Conservation (phyloP, 1,140 invertebrate species). For the Kradibia gibbosae region DNA sequence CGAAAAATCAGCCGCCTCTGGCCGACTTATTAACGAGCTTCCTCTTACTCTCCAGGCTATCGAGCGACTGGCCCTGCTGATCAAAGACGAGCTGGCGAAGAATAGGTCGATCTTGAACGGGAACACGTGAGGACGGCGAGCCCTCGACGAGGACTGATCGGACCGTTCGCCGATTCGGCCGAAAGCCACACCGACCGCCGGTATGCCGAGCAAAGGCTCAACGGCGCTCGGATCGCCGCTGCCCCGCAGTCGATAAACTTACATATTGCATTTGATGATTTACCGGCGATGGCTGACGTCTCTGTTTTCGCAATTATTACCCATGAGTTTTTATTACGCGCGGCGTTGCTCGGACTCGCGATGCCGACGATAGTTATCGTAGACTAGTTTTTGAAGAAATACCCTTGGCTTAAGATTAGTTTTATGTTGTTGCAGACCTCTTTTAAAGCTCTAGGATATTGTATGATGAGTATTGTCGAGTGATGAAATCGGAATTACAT, state of each 20-base stretch:
- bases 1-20: no score
- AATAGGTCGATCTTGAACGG: conserved; percentile 56
- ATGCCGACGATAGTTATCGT: not conserved
- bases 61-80: conserved; percentile 62
- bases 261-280: not conserved
- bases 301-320: not conserved
- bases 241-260: conserved; percentile 32
- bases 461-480: not conserved
- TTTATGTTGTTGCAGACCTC: not conserved
- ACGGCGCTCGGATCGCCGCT: no score
- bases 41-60: conserved; percentile 59
- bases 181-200: conserved; percentile 26
- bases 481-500: not conserved
- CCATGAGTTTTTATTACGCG: not conserved
- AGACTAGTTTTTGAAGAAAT: not conserved
- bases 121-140: conserved; percentile 55
- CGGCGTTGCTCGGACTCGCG: not conserved
- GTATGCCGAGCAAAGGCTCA: not conserved
- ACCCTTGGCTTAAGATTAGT: not conserved
- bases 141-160: not conserved
- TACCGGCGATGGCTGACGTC: not conserved
- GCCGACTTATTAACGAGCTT: not conserved
- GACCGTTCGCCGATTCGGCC: conserved; percentile 20
- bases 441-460: not conserved
- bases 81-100: conserved; percentile 58